These are phyloP conservation scores for Physella acuta DNA, from an alignment of 1,140 invertebrate species.

Conservation along the genomic window DNA sequence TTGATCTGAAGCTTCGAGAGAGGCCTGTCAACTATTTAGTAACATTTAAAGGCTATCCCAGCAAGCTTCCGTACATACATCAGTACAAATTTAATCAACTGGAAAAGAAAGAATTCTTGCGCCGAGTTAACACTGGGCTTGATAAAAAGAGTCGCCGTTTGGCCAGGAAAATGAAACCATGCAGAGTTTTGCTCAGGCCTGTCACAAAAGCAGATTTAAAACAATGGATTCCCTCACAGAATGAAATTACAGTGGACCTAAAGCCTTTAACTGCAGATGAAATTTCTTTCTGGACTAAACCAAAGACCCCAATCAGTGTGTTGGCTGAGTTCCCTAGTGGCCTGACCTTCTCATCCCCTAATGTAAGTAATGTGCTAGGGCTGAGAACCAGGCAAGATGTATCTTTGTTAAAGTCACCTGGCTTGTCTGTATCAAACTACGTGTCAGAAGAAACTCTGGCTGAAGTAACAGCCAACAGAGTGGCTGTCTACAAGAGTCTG, in stretches of 20 bases:
- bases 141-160: constrained; percentile 36
- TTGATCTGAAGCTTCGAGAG: constrained; percentile 39
- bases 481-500: constrained; percentile 40
- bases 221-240: constrained; percentile 35
- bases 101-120: constrained; percentile 39
- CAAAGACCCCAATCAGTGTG: constrained; percentile 4
- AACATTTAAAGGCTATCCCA: constrained; percentile 37
- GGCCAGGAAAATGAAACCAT: constrained; percentile 32
- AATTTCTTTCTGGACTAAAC: constrained; percentile 28
- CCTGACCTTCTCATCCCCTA: constrained; percentile 39
- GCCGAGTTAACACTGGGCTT: constrained; percentile 36
- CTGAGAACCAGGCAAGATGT: constrained; percentile 34
- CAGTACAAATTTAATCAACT: constrained; percentile 42
- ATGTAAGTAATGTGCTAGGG: constrained; percentile 46
- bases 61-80: constrained; percentile 34
- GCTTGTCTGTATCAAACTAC: constrained; percentile 15
- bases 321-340: constrained; percentile 40
- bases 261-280: constrained; percentile 27
- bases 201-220: constrained; percentile 37
- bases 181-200: constrained; percentile 36
- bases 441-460: constrained; percentile 47
- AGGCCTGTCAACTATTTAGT: constrained; percentile 39
- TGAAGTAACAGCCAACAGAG: constrained; percentile 39
- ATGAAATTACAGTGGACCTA: constrained; percentile 26
- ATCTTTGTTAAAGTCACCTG: background rate